Evolutionary conservation across 2,888 invertebrate species (phyloP).

Genomic region (Eupeodes latifasciatus): DNA sequence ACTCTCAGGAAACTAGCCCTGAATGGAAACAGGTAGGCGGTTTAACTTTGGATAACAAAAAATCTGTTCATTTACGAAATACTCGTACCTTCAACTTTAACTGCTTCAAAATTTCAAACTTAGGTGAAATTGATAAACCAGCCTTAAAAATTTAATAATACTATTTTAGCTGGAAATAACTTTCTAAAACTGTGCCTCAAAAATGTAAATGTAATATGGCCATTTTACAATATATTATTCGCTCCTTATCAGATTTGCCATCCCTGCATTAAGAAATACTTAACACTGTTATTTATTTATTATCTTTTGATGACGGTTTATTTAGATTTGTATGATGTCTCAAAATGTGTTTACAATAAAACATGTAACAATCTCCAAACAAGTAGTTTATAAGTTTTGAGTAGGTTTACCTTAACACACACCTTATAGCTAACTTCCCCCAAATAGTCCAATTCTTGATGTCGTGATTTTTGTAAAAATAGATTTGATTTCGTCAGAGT

Average conservation of each 20-base stretch:
- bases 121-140: no score
- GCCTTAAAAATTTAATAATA: no score
- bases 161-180: no score
- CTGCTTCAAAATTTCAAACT: no score
- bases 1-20: no score
- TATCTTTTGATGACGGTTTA: conserved; percentile 13
- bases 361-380: background rate
- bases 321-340: background rate
- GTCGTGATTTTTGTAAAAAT: conserved; percentile 49
- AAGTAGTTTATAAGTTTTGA: conserved; percentile 1
- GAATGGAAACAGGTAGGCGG: no score
- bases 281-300: background rate
- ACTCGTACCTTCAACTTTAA: no score
- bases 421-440: conserved; percentile 15
- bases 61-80: no score
- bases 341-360: background rate
- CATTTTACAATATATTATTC: no score
- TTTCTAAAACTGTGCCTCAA: no score
- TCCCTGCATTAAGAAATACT: background rate
- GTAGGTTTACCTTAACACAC: background rate
- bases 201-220: no score
- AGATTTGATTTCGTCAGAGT: conserved; percentile 44
- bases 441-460: background rate
- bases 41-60: no score
- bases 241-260: background rate